Base-by-base conservation (phyloP, 2,113 vertebrate genomes). In the Pterocles gutturalis region DNA sequence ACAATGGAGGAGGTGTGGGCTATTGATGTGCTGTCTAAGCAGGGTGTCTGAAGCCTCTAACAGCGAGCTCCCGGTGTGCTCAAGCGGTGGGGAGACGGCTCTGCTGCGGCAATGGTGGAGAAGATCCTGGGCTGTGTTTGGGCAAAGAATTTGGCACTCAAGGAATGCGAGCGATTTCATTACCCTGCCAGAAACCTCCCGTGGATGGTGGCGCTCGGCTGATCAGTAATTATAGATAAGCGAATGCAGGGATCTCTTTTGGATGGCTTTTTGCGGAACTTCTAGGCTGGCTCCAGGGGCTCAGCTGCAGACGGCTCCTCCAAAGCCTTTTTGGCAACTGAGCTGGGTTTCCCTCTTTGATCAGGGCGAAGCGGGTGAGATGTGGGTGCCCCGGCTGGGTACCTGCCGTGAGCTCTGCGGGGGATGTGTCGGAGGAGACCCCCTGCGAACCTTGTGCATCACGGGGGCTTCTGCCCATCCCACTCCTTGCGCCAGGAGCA, bases 191-290 rank as follows among this genome's bases (percentile, higher is more conserved):
- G 92, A 76, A 93, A 11, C 73, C 55, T 84, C 89, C 86, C 75
- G 9, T 67, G 94, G 86, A 70, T 92, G 89, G 75, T 61, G 71
- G 43, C 0, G 8, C 60, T 92, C 1, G 6, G 55, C 85, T 83
- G 75, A 93, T 95, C 65, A 71, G 88, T 96, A 95, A 96, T 93
- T 97, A 72, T 17, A 96, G 95, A 93, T 77, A 89, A 90, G 77
- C 70, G 89, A 81, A 84, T 83, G 49, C 33, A n/a, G 55, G n/a
- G 72, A 83, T 95, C 48, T 90, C 62, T 80, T 78, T 60, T 64
- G 79, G 71, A 75, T 2, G 13, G 60, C 58, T 69, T 89, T 62
- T 57, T 81, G 78, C 33, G 8, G 54, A 61, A 60, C 17, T 13
- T 81, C 80, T 73, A 67, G 76, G 25, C 71, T 80, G 66, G 67